Percentiles rank a stretch among this genome's conserved stretches.
Conservation (phyloP, 2,113 vertebrate genomes). For the rabbit (Oryctolagus cuniculus) region mOryCun1.1 NC_091437.1:29890501-29891000, state of each 20-base stretch:
- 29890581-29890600: not conserved
- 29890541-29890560: too few species aligned
- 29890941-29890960: not conserved
- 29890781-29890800: not conserved
- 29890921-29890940: not conserved
- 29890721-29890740: not conserved
- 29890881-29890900: not conserved
- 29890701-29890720: not conserved
- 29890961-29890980: not conserved
- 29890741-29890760: not conserved
- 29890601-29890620: not conserved
- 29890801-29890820: not conserved
- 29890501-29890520: too few species aligned
- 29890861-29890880: not conserved
- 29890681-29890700: not conserved
- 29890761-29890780: not conserved
- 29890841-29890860: not conserved
- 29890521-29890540: too few species aligned
- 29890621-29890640: slow-evolving; percentile 22
- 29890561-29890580: too few species aligned
- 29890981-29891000: not conserved
- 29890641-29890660: not conserved
- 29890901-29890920: not conserved
- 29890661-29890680: not conserved
- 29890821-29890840: not conserved